phyloP scores from a whole-genome alignment of 2,113 vertebrate species.

The Poicephalus meyeri region DNA sequence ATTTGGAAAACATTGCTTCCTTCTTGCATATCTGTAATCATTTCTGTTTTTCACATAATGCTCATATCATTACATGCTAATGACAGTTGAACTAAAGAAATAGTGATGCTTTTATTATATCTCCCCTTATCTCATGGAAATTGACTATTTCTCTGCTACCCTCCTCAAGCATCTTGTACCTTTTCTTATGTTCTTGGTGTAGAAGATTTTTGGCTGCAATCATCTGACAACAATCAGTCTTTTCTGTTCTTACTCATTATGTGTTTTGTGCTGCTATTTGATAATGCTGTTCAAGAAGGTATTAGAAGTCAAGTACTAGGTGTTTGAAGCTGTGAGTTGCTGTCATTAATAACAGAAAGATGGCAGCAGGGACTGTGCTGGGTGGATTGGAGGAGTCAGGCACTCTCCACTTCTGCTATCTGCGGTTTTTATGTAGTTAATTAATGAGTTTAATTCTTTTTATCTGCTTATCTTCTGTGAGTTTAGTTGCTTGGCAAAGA shows the following conservation, averaged over 20 bases:
- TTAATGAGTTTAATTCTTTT: constrained; percentile 28
- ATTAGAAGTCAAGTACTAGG: neutral
- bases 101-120: neutral
- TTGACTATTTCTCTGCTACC: neutral
- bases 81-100: neutral
- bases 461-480: neutral
- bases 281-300: neutral
- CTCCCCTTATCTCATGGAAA: neutral
- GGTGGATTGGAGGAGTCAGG: fast-evolving
- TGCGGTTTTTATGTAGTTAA: constrained; percentile 1
- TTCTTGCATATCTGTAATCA: neutral
- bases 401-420: neutral
- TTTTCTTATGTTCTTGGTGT: neutral
- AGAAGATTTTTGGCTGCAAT: neutral
- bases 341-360: neutral
- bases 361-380: neutral
- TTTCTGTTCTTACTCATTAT: neutral
- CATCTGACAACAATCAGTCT: neutral
- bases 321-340: neutral
- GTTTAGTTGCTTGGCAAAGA: constrained; percentile 10
- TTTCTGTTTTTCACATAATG: neutral
- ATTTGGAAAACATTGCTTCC: neutral
- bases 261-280: neutral
- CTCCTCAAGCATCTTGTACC: neutral
- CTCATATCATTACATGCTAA: neutral